A percentile compares a stretch with the other conserved stretches of the same genome.
phyloP scores from a whole-genome alignment of 37 sponge, comb jelly and placozoan species.

The Crambe crambe region DNA sequence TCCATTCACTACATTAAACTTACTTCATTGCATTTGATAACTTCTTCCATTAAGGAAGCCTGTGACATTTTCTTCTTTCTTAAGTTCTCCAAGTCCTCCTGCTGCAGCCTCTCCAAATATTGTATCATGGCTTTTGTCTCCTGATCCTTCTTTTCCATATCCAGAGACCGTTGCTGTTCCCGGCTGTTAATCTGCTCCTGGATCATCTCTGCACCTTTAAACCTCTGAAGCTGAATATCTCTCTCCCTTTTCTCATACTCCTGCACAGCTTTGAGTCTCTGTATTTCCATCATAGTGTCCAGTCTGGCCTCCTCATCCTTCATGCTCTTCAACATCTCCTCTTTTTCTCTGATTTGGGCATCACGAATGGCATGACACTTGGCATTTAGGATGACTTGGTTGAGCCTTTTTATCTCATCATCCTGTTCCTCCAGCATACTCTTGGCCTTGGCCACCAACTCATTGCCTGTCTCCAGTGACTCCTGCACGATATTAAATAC shows the following conservation, averaged over 20 bases:
- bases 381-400: conserved; percentile 95
- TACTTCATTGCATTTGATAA: conserved; percentile 77
- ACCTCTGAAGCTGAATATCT: conserved; percentile 56
- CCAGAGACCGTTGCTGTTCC: conserved; percentile 89
- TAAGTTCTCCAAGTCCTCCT: conserved; percentile 89
- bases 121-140: conserved; percentile 91
- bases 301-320: conserved; percentile 84
- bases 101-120: conserved; percentile 78
- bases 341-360: conserved; percentile 92
- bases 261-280: conserved; percentile 77
- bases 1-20: conserved; percentile 2
- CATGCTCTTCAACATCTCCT: conserved; percentile 68
- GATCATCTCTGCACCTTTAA: conserved; percentile 88
- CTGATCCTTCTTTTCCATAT: conserved; percentile 94
- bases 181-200: conserved; percentile 85
- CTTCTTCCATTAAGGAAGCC: conserved; percentile 90
- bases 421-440: conserved; percentile 88
- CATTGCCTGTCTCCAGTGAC: conserved; percentile 41
- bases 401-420: conserved; percentile 98
- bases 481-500: too few relatives aligned
- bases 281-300: conserved; percentile 96
- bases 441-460: conserved; percentile 74
- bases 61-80: conserved; percentile 84
- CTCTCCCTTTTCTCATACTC: conserved; percentile 78
- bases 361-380: conserved; percentile 99